Evolutionary conservation across 2,113 vertebrate species (phyloP).

Genomic region (Morone chrysops): DNA sequence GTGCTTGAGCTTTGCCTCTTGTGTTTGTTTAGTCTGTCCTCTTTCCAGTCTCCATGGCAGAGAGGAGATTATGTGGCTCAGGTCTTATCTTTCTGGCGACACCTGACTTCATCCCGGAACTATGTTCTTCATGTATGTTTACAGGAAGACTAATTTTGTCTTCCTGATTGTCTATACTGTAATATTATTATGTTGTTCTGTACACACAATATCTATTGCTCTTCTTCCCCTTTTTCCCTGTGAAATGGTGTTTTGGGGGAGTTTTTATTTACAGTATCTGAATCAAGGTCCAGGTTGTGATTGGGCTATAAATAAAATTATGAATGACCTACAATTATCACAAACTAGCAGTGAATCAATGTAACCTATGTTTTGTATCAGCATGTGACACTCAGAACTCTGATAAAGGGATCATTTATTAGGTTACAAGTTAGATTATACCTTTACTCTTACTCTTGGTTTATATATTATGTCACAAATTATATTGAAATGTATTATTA

Average conservation of each 20-base stretch:
- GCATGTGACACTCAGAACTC: background rate
- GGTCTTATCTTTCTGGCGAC: background rate
- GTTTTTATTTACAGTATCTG: too few species aligned
- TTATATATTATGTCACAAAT: background rate
- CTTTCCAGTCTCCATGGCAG: background rate
- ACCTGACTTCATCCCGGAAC: background rate
- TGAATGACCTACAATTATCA: background rate
- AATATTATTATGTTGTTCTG: background rate
- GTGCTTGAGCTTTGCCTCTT: background rate
- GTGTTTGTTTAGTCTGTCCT: background rate
- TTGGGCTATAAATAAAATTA: background rate
- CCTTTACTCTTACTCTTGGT: background rate
- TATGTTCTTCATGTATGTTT: too few species aligned
- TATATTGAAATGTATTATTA: too few species aligned
- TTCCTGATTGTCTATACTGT: background rate
- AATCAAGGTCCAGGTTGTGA: too few species aligned
- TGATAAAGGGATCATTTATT: background rate
- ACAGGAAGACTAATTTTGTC: too few species aligned
- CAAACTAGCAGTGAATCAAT: background rate
- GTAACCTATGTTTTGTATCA: background rate
- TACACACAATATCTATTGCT: background rate
- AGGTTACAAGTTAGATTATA: background rate
- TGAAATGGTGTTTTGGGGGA: background rate
- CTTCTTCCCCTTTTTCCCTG: background rate
- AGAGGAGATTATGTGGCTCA: background rate